phyloP scores from a whole-genome alignment of 2,113 vertebrate species.

The Baryphthengus martii region DNA sequence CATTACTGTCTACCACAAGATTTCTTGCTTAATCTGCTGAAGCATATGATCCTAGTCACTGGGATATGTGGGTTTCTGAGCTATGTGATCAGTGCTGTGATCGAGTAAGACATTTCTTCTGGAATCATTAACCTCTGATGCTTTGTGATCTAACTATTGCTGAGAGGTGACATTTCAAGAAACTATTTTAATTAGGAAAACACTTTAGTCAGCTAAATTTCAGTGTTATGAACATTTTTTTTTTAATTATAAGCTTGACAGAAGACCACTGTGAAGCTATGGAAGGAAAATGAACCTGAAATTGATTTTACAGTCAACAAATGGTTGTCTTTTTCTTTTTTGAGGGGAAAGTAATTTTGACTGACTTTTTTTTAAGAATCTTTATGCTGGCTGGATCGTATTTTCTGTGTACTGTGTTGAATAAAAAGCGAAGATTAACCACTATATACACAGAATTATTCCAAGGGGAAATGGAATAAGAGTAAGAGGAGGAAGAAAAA shows the following conservation, averaged over 20 bases:
- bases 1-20: constrained; percentile 22
- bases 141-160: not conserved
- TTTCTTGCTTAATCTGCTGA: constrained; percentile 8
- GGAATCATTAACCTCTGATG: not conserved
- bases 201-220: not conserved
- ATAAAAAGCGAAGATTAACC: not conserved
- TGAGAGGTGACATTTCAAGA: constrained; percentile 18
- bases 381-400: not conserved
- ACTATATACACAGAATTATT: not conserved
- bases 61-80: not conserved
- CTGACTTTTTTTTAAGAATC: not conserved
- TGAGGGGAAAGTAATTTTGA: not conserved
- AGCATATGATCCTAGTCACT: not conserved
- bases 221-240: not conserved
- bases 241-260: not conserved
- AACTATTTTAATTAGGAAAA: constrained; percentile 7
- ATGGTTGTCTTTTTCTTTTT: not conserved
- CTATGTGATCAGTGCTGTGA: not conserved
- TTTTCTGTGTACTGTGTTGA: not conserved
- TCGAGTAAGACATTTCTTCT: not conserved
- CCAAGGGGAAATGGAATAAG: not conserved
- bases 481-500: not conserved
- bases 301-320: not conserved
- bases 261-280: not conserved
- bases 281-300: not conserved